Conservation (phyloP, 2,113 vertebrate genomes). For the Anoplopoma fimbria region DNA sequence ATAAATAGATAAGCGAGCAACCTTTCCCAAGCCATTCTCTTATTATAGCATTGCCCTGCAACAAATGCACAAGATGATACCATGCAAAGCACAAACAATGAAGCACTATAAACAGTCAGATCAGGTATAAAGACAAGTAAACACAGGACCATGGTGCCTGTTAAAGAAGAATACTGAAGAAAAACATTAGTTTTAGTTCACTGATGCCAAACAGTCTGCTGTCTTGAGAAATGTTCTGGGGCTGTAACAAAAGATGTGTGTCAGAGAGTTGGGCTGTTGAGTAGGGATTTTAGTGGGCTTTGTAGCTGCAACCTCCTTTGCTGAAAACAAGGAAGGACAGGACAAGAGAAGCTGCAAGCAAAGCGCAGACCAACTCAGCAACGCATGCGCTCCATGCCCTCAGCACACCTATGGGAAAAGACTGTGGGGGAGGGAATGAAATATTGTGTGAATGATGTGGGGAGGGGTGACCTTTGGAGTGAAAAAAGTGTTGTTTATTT, state of each 20-base stretch:
- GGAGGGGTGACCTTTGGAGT: slow-evolving; percentile 15
- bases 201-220: slow-evolving; percentile 61
- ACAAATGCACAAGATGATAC: slow-evolving; percentile 65
- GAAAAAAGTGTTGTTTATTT: slow-evolving; percentile 9
- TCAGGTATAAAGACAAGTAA: slow-evolving; percentile 43
- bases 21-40: slow-evolving; percentile 76
- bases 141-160: slow-evolving; percentile 70
- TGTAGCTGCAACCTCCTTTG: slow-evolving; percentile 56
- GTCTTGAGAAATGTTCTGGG: slow-evolving; percentile 59
- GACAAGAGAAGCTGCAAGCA: slow-evolving; percentile 81
- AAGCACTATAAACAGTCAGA: slow-evolving; percentile 54
- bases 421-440: slow-evolving; percentile 34
- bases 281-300: slow-evolving; percentile 40
- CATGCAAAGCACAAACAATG: slow-evolving; percentile 77
- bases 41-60: slow-evolving; percentile 71
- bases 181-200: slow-evolving; percentile 68
- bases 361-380: slow-evolving; percentile 77
- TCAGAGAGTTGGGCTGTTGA: slow-evolving; percentile 55
- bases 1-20: slow-evolving; percentile 69
- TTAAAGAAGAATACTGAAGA: slow-evolving; percentile 69
- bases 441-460: slow-evolving; percentile 1
- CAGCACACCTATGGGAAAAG: slow-evolving; percentile 79
- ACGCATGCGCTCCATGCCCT: slow-evolving; percentile 85
- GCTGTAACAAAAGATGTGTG: slow-evolving; percentile 68
- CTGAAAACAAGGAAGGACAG: slow-evolving; percentile 62